Evolutionary conservation across 2,113 vertebrate genomes (phyloP), one percentile per base, ranked within the genome.

Genomic region (Hippocampus zosterae): DNA sequence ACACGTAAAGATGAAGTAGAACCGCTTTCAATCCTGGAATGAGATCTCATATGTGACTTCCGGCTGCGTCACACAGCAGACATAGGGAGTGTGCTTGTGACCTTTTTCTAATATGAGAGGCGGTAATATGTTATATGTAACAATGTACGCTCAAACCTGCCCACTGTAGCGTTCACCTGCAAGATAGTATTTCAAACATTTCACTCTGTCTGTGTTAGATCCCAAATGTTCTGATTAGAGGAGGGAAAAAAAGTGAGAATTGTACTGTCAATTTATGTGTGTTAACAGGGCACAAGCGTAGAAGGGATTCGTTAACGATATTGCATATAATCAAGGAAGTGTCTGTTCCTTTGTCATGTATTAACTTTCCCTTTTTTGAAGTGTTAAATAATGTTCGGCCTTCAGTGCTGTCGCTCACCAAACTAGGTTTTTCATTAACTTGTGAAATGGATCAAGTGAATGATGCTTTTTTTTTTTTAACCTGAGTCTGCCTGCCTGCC

Each of bases 1-100:
- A 8, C 65, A 53, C 41, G 71, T 78, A 77, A 80, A 81, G 71
- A 70, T 78, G 85, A 75, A 88, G 85, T 80, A 75, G 82, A 80
- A 68, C 53, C 71, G 65, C 68, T 66, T 67, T 3, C 83, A 83
- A 78, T 87, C 68, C 60, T 68, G 69, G 71, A 75, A 81, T 73
- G 65, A 77, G 73, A 84, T 79, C 75, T 73, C 60, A 67, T 66
- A 27, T 77, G 42, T 50, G 57, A 41, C 72, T 77, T 80, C 82
- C 37, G 67, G 75, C 46, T 71, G 59, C 65, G 80, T 64, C 66
- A 74, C 71, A 79, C 72, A 41, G 64, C 6, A 0, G 66, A 48
- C 72, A 3, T 65, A 50, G 70, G 78, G 60, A 33, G 27, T 33
- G 57, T 19, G 57, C 66, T 41, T 4, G 37, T 21, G 16, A 79